Evolutionary conservation across 2,888 invertebrate species (phyloP), one percentile per base, ranked within the genome.

Genomic region (Seira musarum): DNA sequence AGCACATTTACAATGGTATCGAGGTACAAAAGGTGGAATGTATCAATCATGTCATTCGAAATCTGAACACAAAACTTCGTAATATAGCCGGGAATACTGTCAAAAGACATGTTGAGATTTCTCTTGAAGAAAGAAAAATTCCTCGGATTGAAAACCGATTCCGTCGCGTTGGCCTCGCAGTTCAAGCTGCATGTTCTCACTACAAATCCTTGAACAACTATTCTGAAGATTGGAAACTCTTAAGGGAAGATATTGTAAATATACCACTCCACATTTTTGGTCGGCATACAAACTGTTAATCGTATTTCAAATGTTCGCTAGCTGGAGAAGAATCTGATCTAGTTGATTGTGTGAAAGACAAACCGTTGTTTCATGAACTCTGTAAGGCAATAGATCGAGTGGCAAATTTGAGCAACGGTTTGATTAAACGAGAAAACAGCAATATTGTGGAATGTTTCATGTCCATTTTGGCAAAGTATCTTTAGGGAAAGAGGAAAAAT

Each of bases 391-490:
- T 81, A 1, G 15, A 24, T 1, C 5, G 64, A n/a, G 13, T 69
- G 1, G 77, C 81, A 6, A 60, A 21, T 1, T 21, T 72, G 1
- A 25, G 78, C 0, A 46, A 40, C 24, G 24, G 70, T 6, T 35
- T 82, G 10, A 78, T 82, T 19, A 13, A 70, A 19, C 30, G 46
- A 15, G 8, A 10, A 1, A 74, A 61, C 1, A 82, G 53, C 15
- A 82, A 82, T 21, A 17, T 8, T 2, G 78, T 60, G 8, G 81
- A 82, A 66, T 8, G 17, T 10, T 82, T 74, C 30, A 78, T 82
- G 78, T 2, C 60, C 13, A 13, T 25, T 2, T 35, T 49, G n/a
- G 30, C 13, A 15, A 57, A 61, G 17, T 70, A n/a, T 15, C 17
- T 66, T 0, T 65, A 53, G 17, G 81, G 81, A 1, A 82, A 82